Conservation (phyloP, 2,113 vertebrate genomes). For the Oplegnathus fasciatus region DNA sequence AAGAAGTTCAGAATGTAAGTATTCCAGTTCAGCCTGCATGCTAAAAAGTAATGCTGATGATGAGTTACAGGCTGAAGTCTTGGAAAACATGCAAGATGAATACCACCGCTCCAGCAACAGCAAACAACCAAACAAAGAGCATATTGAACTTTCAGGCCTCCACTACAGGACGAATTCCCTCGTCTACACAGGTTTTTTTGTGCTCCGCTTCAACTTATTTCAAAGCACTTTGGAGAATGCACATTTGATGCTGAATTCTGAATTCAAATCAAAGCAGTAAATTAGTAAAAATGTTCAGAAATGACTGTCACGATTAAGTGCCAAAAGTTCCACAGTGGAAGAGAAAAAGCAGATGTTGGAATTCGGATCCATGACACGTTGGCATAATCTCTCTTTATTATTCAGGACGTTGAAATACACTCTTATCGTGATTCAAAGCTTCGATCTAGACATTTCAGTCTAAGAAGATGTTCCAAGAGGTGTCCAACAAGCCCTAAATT, state of each 20-base stretch:
- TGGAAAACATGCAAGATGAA: slow-evolving; percentile 22
- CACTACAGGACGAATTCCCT: neutral
- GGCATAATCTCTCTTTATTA: neutral
- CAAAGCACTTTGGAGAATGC: neutral
- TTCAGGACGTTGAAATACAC: neutral
- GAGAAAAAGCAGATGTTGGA: slow-evolving; percentile 36
- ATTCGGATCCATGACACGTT: neutral
- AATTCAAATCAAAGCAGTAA: neutral
- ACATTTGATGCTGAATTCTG: neutral
- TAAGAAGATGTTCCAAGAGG: neutral
- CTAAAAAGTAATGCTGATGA: slow-evolving; percentile 12
- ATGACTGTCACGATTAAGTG: neutral
- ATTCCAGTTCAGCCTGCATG: neutral
- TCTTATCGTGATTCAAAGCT: slow-evolving; percentile 1
- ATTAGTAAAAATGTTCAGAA: neutral
- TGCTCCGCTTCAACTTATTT: neutral
- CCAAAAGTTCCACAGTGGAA: neutral
- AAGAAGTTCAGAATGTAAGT: neutral
- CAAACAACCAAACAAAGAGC: slow-evolving; percentile 42
- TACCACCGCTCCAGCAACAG: neutral
- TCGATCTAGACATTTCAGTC: neutral
- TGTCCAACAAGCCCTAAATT: neutral
- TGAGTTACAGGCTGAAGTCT: slow-evolving; percentile 29
- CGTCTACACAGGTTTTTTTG: neutral
- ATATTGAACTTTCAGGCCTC: slow-evolving; percentile 2